Evolutionary conservation across 2,113 vertebrate species (phyloP).

Genomic region (Oceanodroma tethys): DNA sequence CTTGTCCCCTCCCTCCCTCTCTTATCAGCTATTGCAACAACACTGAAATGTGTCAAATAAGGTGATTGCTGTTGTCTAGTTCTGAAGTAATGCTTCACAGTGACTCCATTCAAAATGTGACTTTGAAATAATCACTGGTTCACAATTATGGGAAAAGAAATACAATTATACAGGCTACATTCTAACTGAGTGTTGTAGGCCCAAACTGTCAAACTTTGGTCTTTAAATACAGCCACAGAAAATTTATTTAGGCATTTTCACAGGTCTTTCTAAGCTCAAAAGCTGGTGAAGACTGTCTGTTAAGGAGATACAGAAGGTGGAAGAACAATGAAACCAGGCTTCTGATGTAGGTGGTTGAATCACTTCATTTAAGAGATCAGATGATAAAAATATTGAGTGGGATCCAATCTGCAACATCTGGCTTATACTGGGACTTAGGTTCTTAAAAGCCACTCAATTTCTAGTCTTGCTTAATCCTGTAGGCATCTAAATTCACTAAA

Average conservation of each 20-base stretch:
- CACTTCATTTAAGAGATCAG: accelerated
- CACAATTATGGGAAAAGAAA: not conserved
- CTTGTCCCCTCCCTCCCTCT: not conserved
- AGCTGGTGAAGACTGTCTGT: not conserved
- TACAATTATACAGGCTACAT: not conserved
- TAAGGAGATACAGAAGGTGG: not conserved
- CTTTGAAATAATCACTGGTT: not conserved
- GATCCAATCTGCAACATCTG: not conserved
- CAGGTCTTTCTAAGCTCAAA: not conserved
- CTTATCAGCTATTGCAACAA: slow-evolving; percentile 36
- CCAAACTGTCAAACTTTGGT: not conserved
- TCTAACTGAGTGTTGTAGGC: not conserved
- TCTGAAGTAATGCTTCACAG: not conserved
- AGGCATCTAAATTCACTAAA: not conserved
- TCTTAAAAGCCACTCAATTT: not conserved
- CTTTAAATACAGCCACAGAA: not conserved
- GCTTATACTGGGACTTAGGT: not conserved
- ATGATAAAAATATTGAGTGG: not conserved
- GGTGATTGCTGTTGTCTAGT: not conserved
- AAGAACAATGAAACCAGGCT: not conserved
- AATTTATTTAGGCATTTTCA: not conserved
- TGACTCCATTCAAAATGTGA: not conserved
- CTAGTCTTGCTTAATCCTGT: not conserved
- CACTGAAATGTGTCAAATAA: slow-evolving; percentile 5
- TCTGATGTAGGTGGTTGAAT: not conserved